A percentile compares a stretch with the other conserved stretches of the same genome.
Conservation (phyloP, 2,113 vertebrate genomes). For the Junco hyemalis region DNA sequence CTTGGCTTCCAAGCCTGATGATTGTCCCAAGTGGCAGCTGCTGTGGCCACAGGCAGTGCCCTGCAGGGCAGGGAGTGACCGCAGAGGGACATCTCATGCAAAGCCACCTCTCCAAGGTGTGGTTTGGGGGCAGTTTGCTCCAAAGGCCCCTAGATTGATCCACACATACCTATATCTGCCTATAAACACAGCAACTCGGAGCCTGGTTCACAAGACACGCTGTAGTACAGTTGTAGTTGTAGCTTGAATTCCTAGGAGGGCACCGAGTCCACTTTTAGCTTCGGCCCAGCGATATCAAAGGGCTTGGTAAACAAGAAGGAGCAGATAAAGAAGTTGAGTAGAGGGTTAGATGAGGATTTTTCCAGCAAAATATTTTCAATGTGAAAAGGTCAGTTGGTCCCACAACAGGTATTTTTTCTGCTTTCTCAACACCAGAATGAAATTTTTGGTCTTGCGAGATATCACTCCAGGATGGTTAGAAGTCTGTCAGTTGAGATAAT, state of each 20-base stretch:
- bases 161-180: fast-evolving
- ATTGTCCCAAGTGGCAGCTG: neutral
- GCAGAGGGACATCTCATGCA: neutral
- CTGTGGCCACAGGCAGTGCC: neutral
- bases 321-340: neutral
- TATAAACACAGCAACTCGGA: neutral
- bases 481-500: neutral
- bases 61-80: fast-evolving
- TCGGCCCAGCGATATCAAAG: neutral
- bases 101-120: neutral
- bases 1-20: neutral
- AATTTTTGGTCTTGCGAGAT: neutral
- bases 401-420: neutral
- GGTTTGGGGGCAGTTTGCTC: neutral
- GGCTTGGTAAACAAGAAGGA: slow-evolving; percentile 4
- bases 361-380: neutral
- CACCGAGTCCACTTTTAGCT: neutral
- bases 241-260: slow-evolving; percentile 29
- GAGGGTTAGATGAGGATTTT: neutral
- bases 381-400: neutral
- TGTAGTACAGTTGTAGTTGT: neutral
- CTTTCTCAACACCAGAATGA: neutral
- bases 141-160: neutral
- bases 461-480: neutral
- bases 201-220: neutral